A percentile compares a stretch with the other conserved stretches of the same genome.
Evolutionary conservation across 2,888 invertebrate genomes (phyloP).

Genomic region (Ectemnius continuus): DNA sequence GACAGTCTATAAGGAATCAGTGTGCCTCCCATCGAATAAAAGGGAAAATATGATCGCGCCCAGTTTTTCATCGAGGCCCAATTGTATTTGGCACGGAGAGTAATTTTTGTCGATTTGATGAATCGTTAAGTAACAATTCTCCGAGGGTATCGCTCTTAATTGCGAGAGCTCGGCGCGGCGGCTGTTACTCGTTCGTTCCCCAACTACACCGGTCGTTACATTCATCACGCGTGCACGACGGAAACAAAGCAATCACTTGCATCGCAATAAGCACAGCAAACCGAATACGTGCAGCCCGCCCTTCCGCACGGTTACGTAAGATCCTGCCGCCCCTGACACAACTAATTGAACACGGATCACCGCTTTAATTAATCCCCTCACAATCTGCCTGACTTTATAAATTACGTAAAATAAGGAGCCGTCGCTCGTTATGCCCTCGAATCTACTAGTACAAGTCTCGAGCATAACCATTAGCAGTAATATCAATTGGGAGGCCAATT

Average conservation of each 20-base stretch:
- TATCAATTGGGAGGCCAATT: no score
- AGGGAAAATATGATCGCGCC: no score
- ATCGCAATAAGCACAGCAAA: neutral
- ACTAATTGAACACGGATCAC: neutral
- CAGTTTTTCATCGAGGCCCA: no score
- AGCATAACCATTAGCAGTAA: no score
- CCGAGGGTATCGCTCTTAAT: neutral
- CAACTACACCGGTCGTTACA: neutral
- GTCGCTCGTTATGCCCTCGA: no score
- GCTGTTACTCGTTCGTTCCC: neutral
- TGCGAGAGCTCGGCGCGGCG: neutral
- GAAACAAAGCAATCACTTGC: slow-evolving; percentile 4
- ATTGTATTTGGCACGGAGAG: neutral
- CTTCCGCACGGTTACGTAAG: neutral
- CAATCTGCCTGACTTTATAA: no score
- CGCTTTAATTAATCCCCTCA: neutral
- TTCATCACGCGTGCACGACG: neutral
- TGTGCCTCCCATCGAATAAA: no score
- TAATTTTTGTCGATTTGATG: neutral
- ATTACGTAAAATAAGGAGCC: no score
- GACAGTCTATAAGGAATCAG: no score
- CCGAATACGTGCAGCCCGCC: neutral
- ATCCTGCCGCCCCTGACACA: neutral
- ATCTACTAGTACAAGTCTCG: no score
- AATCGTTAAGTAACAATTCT: slow-evolving; percentile 7